Base-by-base conservation (phyloP, 2,797 vertebrate genomes). In the Lemur catta region DNA sequence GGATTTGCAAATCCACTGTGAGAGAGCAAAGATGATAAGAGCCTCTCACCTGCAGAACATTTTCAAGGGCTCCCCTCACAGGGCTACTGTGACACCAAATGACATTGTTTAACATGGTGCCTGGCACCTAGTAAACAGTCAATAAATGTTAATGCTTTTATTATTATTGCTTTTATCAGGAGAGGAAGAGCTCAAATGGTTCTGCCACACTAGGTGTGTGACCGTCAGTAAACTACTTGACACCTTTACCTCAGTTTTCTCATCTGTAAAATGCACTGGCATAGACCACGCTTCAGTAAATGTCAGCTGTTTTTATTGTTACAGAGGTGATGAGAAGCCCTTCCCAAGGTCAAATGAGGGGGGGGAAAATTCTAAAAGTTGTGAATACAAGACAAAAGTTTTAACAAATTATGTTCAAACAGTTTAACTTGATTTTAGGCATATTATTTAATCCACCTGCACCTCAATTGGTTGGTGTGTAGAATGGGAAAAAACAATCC, bases 401-500 rank as follows among this genome's bases (percentile, higher is more conserved):
- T 69, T 14, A 97, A 59, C 24, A n/a, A 69, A 55, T 52, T 59
- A 59, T 63, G 22, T 89, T 48, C 20, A 15, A 93, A n/a, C 2
- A 14, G 52, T 50, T 46, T 33, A 63, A 63, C 48, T 76, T 61
- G 43, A 82, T 65, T 43, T 35, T 24, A 84, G 79, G 52, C 50
- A 35, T 33, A 28, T 46, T 13, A 48, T 20, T 20, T 65, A 90
- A 67, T 18, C 52, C 12, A 84, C 24, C 28, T 52, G n/a, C 0
- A 63, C 82, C n/a, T 41, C 35, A 72, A 41, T 0, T 74, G 48
- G 28, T 55, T 30, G 22, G 33, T 55, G 28, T 57, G 13, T 10
- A 86, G 61, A 69, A 52, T 43, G 17, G 80, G 80, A 67, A 85
- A 80, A 52, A 81, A 61, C 30, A 84, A 72, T 65, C 41, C 15